Evolutionary conservation across 2,113 vertebrate genomes (phyloP).

Genomic region (Porphyrio hochstetteri): DNA sequence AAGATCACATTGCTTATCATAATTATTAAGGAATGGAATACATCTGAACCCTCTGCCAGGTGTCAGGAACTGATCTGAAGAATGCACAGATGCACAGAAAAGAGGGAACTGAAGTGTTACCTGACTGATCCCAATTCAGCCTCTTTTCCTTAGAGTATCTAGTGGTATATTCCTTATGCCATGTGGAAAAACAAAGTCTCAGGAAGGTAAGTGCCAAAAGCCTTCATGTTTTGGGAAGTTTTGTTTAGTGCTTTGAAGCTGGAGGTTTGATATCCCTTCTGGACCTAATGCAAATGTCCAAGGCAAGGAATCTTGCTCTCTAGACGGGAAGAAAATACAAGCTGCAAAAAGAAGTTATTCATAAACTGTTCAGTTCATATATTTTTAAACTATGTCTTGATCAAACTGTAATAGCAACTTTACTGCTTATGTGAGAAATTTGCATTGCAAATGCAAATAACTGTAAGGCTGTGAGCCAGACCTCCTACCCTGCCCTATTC

Average conservation of each 20-base stretch:
- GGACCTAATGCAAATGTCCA: neutral
- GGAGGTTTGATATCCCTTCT: neutral
- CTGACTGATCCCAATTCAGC: neutral
- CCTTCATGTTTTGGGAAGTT: neutral
- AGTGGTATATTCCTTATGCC: neutral
- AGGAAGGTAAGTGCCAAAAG: neutral
- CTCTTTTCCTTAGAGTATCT: neutral
- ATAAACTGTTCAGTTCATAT: neutral
- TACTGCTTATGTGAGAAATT: constrained; percentile 12
- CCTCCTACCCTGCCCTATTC: constrained; percentile 45
- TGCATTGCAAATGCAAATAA: constrained; percentile 44
- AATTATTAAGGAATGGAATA: neutral
- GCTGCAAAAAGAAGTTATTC: neutral
- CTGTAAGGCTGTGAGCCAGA: constrained; percentile 31
- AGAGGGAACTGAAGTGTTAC: neutral
- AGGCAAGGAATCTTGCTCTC: neutral
- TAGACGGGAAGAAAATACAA: neutral
- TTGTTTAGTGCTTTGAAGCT: neutral
- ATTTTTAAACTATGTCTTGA: constrained; percentile 18
- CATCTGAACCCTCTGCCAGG: neutral
- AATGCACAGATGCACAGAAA: neutral
- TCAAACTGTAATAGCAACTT: constrained; percentile 17
- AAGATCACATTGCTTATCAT: neutral
- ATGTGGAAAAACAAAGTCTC: neutral
- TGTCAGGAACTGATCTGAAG: neutral